Base-by-base conservation (phyloP, 1,140 invertebrate species). In the Thaumetopoea pityocampa region DNA sequence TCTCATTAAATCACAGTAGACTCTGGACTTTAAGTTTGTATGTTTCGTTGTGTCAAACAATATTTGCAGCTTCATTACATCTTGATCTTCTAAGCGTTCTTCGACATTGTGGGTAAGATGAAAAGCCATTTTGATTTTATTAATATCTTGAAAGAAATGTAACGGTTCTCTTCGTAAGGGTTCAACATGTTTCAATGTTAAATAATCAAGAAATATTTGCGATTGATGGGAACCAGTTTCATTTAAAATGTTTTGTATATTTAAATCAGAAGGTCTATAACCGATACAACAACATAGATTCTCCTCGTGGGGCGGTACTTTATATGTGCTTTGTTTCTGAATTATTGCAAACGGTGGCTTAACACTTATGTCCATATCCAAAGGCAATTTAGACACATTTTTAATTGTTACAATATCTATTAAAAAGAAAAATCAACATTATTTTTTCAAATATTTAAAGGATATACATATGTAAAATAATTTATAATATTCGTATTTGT, bases 11-110 rank as follows among this genome's bases (percentile, higher is more conserved):
- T 83, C 79, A 37, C 58, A 62, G 42, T 78, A 83, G 7, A 76
- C 53, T 51, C 48, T 60, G n/a, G 72, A 76, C 41, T 78, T 81
- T 7, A 79, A 51, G 14, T 52, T 57, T 5, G 50, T 28, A 56
- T 83, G 79, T 54, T 78, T 78, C 1, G 68, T 78, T 2, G 71
- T 81, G 40, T 83, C 79, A 34, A 83, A 81, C 12, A 83, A 34
- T 42, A 78, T 55, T 45, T 83, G 79, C 38, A 83, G 28, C 50
- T 81, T 81, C 68, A 83, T 81, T 27, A 68, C 37, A 51, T 81
- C 77, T 53, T 78, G 68, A 53, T 83, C 74, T 51, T 79, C 66
- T 23, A 83, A 55, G 5, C 47, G 40, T 47, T 81, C 63, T 49
- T 81, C 72, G 3, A 83, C 35, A 6, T 33, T 12, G 33, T 73